These are phyloP conservation scores for Nycticryphes semicollaris DNA, from an alignment of 2,113 vertebrate species.

Conservation along the genomic window DNA sequence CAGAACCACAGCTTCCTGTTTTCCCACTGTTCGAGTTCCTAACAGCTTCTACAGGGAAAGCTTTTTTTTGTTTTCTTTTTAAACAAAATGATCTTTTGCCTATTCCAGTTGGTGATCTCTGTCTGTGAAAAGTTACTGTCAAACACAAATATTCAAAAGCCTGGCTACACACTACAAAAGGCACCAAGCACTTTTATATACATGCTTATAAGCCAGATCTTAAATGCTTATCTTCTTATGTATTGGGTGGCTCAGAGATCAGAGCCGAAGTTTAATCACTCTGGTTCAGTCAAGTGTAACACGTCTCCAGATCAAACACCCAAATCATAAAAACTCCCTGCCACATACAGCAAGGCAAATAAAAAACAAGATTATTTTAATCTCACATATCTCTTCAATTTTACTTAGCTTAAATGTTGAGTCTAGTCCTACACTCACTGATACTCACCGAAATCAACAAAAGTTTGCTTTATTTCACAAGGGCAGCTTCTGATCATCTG, in stretches of 20 bases:
- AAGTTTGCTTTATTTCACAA: neutral
- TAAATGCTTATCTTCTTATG: neutral
- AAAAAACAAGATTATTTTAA: neutral
- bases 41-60: neutral
- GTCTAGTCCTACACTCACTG: neutral
- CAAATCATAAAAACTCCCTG: neutral
- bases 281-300: neutral
- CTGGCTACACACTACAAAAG: neutral
- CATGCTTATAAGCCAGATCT: neutral
- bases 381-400: neutral
- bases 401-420: neutral
- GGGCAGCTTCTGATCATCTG: neutral
- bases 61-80: neutral
- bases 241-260: neutral
- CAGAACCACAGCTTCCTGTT: neutral
- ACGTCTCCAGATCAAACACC: neutral
- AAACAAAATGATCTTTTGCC: neutral
- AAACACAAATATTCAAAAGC: neutral
- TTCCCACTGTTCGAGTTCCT: neutral
- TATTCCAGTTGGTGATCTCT: neutral
- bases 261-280: conserved; percentile 13
- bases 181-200: neutral
- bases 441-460: neutral
- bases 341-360: neutral
- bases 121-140: neutral